Evolutionary conservation across 2,888 invertebrate genomes (phyloP).

Genomic region (Ophion ventricosus): DNA sequence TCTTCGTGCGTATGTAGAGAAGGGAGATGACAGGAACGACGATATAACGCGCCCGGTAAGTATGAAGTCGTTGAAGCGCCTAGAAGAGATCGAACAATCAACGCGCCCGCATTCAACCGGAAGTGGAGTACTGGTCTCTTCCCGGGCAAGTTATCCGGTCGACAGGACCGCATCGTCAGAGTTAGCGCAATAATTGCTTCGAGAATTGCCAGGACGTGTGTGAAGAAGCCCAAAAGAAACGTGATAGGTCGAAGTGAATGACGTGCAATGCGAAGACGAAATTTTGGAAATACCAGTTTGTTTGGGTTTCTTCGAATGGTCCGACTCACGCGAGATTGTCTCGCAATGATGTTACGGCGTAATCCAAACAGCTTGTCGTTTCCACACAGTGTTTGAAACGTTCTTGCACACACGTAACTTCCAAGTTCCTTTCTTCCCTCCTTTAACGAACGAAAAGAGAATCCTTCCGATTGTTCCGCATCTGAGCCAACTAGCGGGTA

Average conservation of each 20-base stretch:
- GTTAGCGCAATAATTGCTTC: background rate
- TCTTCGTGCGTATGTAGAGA: slow-evolving; percentile 44
- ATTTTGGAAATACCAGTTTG: background rate
- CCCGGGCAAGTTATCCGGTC: background rate
- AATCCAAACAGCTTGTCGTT: background rate
- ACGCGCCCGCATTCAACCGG: background rate
- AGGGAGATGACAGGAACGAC: background rate
- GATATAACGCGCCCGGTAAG: background rate
- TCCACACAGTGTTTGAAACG: background rate
- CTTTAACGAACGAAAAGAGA: background rate
- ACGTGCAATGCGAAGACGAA: background rate
- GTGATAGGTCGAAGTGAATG: background rate
- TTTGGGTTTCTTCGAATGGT: background rate
- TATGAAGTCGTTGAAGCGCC: background rate
- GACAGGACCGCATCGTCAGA: background rate
- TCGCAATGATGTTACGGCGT: background rate
- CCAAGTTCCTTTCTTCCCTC: background rate
- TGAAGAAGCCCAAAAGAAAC: background rate
- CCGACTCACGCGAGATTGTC: too few relatives aligned
- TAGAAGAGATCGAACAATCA: background rate
- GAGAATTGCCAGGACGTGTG: background rate
- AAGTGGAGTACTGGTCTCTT: background rate
- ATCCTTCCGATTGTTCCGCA: background rate
- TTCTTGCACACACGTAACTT: background rate
- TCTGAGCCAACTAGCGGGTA: background rate